A percentile compares a stretch with the other conserved stretches of the same genome.
phyloP scores from a whole-genome alignment of 2,797 vertebrate genomes.

The Artibeus lituratus region DNA sequence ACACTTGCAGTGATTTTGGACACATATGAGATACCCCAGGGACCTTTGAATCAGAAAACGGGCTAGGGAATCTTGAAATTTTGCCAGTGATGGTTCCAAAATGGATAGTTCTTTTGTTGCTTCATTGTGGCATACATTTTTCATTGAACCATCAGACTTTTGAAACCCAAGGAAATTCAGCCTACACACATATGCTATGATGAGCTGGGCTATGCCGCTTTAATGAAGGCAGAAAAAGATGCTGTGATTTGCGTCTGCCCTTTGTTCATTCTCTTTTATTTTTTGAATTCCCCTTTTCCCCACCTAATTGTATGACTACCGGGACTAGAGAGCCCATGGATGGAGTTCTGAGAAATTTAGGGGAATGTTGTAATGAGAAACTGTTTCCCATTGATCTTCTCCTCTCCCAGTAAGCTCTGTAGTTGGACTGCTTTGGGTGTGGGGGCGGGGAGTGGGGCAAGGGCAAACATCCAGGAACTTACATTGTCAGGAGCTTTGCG shows the following conservation, averaged over 20 bases:
- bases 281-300: background rate
- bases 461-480: conserved; percentile 66
- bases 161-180: conserved; percentile 58
- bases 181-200: conserved; percentile 22
- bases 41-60: conserved; percentile 44
- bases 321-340: conserved; percentile 48
- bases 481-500: conserved; percentile 69
- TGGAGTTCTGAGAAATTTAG: conserved; percentile 69
- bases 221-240: conserved; percentile 55
- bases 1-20: conserved; percentile 36
- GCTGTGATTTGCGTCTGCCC: conserved; percentile 21
- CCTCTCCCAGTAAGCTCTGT: conserved; percentile 52
- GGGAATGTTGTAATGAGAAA: conserved; percentile 64
- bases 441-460: conserved; percentile 39
- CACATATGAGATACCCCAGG: conserved; percentile 24
- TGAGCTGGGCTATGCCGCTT: conserved; percentile 37
- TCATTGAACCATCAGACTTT: conserved; percentile 57
- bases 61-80: conserved; percentile 47
- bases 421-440: conserved; percentile 63
- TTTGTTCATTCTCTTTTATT: conserved; percentile 57
- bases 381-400: conserved; percentile 66
- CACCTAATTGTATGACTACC: conserved; percentile 62
- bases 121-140: conserved; percentile 56
- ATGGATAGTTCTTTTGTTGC: conserved; percentile 49
- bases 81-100: conserved; percentile 47